Base-by-base conservation (phyloP, 2,113 vertebrate species). In the Astatotilapia flaviijosephi region DNA sequence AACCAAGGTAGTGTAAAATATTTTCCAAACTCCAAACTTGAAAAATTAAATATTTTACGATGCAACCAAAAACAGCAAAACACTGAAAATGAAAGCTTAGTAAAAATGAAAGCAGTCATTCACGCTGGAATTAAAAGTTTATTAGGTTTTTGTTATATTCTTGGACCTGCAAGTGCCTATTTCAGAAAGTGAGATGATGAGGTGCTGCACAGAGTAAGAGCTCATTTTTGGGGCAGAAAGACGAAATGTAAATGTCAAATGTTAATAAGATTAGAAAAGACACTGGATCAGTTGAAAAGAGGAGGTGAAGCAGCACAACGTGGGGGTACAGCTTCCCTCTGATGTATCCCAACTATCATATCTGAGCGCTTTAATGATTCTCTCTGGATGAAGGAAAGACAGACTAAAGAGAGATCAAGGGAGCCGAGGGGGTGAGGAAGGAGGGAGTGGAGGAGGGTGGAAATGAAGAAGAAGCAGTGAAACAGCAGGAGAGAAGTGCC, bases 321-420 rank as follows among this genome's bases (percentile, higher is more conserved):
- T 65, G 79, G 80, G 83, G 92, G 68, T 60, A 65, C 86, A 62
- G 75, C 83, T 91, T 86, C 56, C 83, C 83, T 94, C 89, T 94
- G 89, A 93, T 92, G 92, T 86, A 7, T 82, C 86, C 84, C 82
- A 81, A 82, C 89, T 58, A 88, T 86, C 88, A 88, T 70, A 88
- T 89, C 92, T 87, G 91, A 90, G 92, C 70, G 9, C 92, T 90
- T 80, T 93, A 94, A 94, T 93, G 85, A 94, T 91, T 90, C 93
- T 91, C 91, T 86, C 49, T 89, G 88, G 89, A 89, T 91, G 89
- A 82, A 86, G 90, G 79, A 85, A 88, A 42, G 80, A 90, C 83
- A 90, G 83, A 93, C 91, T 93, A 91, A 94, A 89, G 91, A 53
- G 86, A 92, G 89, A 94, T 92, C 86, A 93, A 90, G 83, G 82